Conservation (phyloP, 2,113 vertebrate species). For the Athene noctua region DNA sequence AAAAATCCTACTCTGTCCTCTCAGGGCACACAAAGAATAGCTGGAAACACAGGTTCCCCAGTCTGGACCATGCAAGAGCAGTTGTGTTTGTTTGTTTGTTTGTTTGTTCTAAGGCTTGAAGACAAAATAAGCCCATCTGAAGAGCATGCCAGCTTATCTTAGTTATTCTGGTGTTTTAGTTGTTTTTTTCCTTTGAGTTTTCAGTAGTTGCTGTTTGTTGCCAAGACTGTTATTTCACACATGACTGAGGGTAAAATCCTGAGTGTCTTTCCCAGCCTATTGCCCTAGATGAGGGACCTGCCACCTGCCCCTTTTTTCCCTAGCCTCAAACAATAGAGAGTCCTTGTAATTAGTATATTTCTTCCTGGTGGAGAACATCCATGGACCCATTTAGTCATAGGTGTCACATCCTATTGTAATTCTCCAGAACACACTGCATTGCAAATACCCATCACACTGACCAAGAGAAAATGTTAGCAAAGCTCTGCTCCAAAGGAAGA, state of each 20-base stretch:
- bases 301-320: neutral
- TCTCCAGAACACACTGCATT: neutral
- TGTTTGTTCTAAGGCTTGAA: neutral
- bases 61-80: neutral
- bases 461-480: neutral
- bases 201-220: neutral
- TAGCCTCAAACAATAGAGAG: neutral
- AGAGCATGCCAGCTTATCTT: neutral
- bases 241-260: neutral
- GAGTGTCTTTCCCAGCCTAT: neutral
- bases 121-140: neutral
- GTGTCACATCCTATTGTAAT: neutral
- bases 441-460: neutral
- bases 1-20: neutral
- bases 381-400: neutral
- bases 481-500: neutral
- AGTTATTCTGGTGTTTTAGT: neutral
- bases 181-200: neutral
- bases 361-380: neutral
- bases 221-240: neutral
- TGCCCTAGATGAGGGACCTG: neutral
- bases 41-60: neutral
- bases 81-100: neutral
- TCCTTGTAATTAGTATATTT: neutral
- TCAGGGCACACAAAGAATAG: neutral